Base-by-base conservation (phyloP, 2,113 vertebrate genomes). In the Laterallus jamaicensis region DNA sequence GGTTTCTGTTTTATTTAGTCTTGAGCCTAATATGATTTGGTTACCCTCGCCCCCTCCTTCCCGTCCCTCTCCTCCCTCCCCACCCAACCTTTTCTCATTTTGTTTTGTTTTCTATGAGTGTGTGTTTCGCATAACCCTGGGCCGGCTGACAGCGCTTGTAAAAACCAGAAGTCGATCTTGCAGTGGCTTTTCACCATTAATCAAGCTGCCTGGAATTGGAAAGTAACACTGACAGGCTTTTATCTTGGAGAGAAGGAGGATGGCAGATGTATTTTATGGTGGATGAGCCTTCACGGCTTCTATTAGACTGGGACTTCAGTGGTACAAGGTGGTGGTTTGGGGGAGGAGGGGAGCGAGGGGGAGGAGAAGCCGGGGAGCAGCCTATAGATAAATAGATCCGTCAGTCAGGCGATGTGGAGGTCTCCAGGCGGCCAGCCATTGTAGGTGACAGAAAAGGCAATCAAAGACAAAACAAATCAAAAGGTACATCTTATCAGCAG, bases 401-500 rank as follows among this genome's bases (percentile, higher is more conserved):
- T 98, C 98, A 97, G 96, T 97, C 97, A 98, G 95, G 95, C 97
- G 77, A 87, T 94, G 96, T 77, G 97, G 96, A 97, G 97, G 97
- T 97, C 97, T 97, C 96, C 89, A 97, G 96, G 97, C 96, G 96
- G 97, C 95, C 95, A 97, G 97, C 95, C 97, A 96, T 97, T 96
- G 97, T 97, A 96, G 97, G 97, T 98, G 97, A 98, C 98, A 97
- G 97, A 97, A 96, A 97, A 98, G 97, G 97, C 98, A 98, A 98
- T 98, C 97, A 98, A 97, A 97, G 97, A 97, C 97, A 97, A 97
- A 98, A 96, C 95, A 97, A 98, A 97, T 97, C 97, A 98, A 97
- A 97, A 98, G 98, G 97, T 96, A 98, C 97, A 98, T 98, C 98
- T 98, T 98, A 98, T 98, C 98, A 98, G 98, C 97, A 95, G 92